Evolutionary conservation across 1,140 invertebrate species (phyloP).

Genomic region (Elymnias hypermnestra): DNA sequence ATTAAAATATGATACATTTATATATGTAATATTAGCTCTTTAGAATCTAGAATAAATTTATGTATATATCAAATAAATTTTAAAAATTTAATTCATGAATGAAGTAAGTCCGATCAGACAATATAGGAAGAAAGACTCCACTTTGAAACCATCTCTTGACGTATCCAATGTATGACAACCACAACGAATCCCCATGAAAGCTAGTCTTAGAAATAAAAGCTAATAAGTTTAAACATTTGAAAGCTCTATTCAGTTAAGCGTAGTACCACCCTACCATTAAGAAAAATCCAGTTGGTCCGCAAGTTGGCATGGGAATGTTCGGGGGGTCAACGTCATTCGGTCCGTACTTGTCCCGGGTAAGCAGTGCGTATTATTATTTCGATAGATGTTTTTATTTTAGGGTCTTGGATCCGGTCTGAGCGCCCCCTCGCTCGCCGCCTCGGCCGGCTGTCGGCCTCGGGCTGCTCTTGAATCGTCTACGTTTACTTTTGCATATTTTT

Average conservation of each 20-base stretch:
- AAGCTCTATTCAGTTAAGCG: constrained; percentile 57
- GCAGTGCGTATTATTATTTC: constrained; percentile 71
- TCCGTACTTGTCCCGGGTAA: constrained; percentile 65
- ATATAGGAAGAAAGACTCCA: no score
- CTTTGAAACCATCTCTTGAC: no score
- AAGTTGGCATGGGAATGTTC: constrained; percentile 63
- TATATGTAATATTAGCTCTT: no score
- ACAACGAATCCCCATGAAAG: constrained; percentile 48
- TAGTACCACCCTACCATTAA: constrained; percentile 62
- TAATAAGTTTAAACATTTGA: constrained; percentile 67
- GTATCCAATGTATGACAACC: constrained; percentile 9
- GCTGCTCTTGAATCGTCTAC: constrained; percentile 13
- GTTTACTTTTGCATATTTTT: constrained; percentile 1
- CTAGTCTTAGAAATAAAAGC: constrained; percentile 70
- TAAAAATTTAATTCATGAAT: no score
- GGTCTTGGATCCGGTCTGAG: constrained; percentile 67
- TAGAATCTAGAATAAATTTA: no score
- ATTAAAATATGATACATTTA: no score
- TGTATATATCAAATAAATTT: no score
- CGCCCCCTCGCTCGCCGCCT: constrained; percentile 50
- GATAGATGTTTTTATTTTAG: constrained; percentile 73
- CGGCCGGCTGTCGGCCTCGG: constrained; percentile 45
- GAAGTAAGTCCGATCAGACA: no score
- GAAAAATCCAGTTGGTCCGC: constrained; percentile 61
- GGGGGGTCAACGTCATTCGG: constrained; percentile 70